These are phyloP conservation scores for Mimumesa dahlbomi DNA, from an alignment of 2,888 invertebrate genomes.

Conservation along the genomic window DNA sequence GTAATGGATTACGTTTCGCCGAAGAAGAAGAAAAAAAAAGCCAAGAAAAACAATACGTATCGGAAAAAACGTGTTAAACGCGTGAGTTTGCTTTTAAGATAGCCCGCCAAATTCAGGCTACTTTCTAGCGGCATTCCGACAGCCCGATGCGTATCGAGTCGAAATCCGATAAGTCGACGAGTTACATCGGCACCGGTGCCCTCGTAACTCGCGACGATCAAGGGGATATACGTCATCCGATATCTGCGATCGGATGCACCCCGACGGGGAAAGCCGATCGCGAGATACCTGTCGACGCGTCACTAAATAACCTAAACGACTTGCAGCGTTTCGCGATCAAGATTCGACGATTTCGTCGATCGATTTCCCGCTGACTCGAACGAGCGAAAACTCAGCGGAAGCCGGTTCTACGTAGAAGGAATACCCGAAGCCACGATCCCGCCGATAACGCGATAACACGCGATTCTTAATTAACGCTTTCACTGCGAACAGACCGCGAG, in stretches of 20 bases:
- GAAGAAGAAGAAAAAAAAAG: not conserved
- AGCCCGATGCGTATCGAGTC: conserved; percentile 12
- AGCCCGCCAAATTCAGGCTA: too few relatives aligned
- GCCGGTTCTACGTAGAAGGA: conserved; percentile 1
- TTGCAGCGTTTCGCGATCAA: conserved; percentile 16
- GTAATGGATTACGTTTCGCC: conserved; percentile 10
- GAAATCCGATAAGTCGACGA: conserved; percentile 22
- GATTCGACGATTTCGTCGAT: conserved; percentile 35
- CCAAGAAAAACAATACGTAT: not conserved
- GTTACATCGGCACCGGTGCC: conserved; percentile 3
- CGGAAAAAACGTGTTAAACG: too few relatives aligned
- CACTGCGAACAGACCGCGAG: too few relatives aligned
- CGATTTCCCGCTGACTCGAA: conserved; percentile 31
- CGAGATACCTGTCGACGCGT: conserved; percentile 25
- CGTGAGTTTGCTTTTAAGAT: too few relatives aligned
- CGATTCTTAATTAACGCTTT: too few relatives aligned
- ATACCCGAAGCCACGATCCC: too few relatives aligned
- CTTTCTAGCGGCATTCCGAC: conserved; percentile 20
- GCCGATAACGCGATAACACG: too few relatives aligned
- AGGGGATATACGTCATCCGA: conserved; percentile 15
- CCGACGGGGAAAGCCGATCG: conserved; percentile 21
- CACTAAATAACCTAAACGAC: conserved; percentile 12
- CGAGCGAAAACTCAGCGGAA: conserved; percentile 22
- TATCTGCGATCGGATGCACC: conserved; percentile 40
- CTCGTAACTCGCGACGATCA: conserved; percentile 26